Base-by-base conservation (phyloP, 2,797 vertebrate species). In the Diceros bicornis region DNA sequence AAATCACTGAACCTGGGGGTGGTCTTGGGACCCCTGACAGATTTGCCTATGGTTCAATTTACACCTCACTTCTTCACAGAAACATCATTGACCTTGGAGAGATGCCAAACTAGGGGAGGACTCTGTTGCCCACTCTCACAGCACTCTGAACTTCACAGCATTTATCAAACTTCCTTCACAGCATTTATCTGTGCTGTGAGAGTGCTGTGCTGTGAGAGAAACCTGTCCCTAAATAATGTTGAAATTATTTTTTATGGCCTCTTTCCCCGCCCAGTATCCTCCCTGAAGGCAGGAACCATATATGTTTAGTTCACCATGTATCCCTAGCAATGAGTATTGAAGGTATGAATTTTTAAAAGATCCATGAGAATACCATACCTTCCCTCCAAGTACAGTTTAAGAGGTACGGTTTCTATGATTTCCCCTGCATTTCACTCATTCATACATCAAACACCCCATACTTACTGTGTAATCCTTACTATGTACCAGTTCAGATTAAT, bases 41-140 rank as follows among this genome's bases (percentile, higher is more conserved):
- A 74, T 50, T 37, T 69, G 25, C 47, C 50, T 72, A 84, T 50
- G 59, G 8, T 34, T 78, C 82, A 71, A 55, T n/a, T 92, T 90
- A 77, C 81, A 82, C 21, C 16, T 89, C 29, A 85, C 12, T 69
- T 92, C n/a, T 90, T 89, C n/a, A 96, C 7, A 25, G 29, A 85
- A 82, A 87, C 37, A 71, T 32, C 4, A 0, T 18, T 83, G 37
- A 89, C 44, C 18, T 59, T 37, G 66, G 23, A 64, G 41, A 94
- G 32, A 77, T 66, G 47, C 11, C 72, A 44, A 59, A 74, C 12
- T 27, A 55, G 17, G 21, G 20, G 27, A 89, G 32, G 21, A 7
- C 5, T 13, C 55, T 21, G 6, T 9, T 88, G 50, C 37, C 79
- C 62, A 57, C 4, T 84, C 74, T 79, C 66, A 62, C 0, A 27